Base-by-base conservation (phyloP, 64 coral and sea anemone genomes). In the Catalaphyllia jardinei region DNA sequence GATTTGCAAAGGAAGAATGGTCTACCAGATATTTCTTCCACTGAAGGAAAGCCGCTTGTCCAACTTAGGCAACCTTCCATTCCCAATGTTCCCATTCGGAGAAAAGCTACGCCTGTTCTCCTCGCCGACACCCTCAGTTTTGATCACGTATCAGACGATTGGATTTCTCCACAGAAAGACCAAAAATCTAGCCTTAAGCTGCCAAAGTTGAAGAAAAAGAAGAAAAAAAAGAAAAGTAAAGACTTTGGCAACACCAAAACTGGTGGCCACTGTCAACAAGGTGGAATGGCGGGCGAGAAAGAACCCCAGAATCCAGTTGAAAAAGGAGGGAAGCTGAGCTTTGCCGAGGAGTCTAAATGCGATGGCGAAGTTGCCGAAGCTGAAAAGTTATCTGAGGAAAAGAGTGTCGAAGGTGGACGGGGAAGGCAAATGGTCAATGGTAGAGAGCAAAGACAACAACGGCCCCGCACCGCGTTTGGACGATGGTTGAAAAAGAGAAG, bases 21-120 rank as follows among this genome's bases (percentile, higher is more conserved):
- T 67, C 33, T 83, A 4, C 81, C 81, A 17, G 62, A 85, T 24
- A 71, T 85, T 27, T 71, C 71, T 19, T 71, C 81, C 11, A 85
- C 65, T 71, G 35, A 31, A 22, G 81, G 81, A 27, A 85, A 85
- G 63, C 67, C 81, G 33, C 46, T 85, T 16, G 42, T 85, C 25
- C 62, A 85, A 51, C n/a, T 25, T 49, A 67, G 49, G 25, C 81
- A 85, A 71, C 35, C 39, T 9, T 42, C 81, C 28, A 39, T 52
- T 42, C 22, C 62, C 9, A 12, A 71, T 17, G 13, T 24, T 0
- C 42, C 81, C 8, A 27, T 49, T 14, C 49, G 63, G n/a, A 71
- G 67, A 4, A 71, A n/a, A 10, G 19, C 22, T 10, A 24, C 38
- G 42, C 42, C 42, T 5, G n/a, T 11, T 28, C 22, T 27, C 4